These are phyloP conservation scores for Oryzias sinensis DNA, from an alignment of 2,797 vertebrate species.

Conservation along the genomic window DNA sequence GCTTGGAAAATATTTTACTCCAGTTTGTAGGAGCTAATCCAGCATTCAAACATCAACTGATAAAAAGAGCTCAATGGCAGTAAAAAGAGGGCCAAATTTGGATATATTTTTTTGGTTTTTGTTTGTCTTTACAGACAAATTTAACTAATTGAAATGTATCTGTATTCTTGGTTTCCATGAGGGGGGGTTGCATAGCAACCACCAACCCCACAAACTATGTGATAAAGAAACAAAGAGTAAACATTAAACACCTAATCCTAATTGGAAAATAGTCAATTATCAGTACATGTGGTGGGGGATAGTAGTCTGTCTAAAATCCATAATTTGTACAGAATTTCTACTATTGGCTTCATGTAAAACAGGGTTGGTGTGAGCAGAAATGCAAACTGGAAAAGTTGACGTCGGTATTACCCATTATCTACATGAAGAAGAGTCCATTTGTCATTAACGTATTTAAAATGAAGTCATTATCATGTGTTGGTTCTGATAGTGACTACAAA, in stretches of 20 bases:
- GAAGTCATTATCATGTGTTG: constrained; percentile 34
- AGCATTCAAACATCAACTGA: constrained; percentile 11
- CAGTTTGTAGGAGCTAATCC: constrained; percentile 34
- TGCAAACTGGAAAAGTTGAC: constrained; percentile 23
- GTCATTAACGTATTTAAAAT: constrained; percentile 39
- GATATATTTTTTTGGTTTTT: constrained; percentile 8
- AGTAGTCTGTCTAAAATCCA: constrained; percentile 11
- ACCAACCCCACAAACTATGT: constrained; percentile 44
- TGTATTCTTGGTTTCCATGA: constrained; percentile 37
- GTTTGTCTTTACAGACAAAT: constrained; percentile 26
- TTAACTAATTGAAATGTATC: constrained; percentile 27
- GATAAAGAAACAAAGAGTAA: constrained; percentile 28
- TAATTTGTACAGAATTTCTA: too few species aligned
- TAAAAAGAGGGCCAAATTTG: constrained; percentile 27
- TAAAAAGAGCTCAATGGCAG: constrained; percentile 10
- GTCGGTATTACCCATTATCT: constrained; percentile 22
- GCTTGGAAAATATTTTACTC: constrained; percentile 36
- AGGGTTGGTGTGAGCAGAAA: constrained; percentile 7
- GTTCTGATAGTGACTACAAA: constrained; percentile 31
- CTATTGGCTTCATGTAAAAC: constrained; percentile 3
- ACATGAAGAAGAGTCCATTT: constrained; percentile 35
- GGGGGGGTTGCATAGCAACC: constrained; percentile 63
- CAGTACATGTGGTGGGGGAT: constrained; percentile 23
- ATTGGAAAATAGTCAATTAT: constrained; percentile 31
- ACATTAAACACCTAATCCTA: constrained; percentile 23